phyloP scores from a whole-genome alignment of 2,113 vertebrate genomes.

The Sorex araneus region DNA sequence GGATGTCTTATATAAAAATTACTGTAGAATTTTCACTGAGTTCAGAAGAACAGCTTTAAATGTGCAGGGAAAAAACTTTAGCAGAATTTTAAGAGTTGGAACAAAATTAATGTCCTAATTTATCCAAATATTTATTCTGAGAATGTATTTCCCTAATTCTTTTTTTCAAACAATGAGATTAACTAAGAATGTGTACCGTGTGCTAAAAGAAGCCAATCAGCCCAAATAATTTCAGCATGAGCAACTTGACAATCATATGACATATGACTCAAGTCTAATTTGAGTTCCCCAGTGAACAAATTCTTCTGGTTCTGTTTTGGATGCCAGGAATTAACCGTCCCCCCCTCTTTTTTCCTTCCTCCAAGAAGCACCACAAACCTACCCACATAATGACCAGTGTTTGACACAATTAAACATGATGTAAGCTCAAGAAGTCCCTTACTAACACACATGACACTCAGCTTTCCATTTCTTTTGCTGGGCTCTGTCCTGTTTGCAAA shows the following conservation, averaged over 20 bases:
- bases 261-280: slow-evolving; percentile 70
- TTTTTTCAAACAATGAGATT: slow-evolving; percentile 44
- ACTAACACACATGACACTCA: slow-evolving; percentile 61
- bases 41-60: neutral
- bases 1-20: neutral
- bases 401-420: slow-evolving; percentile 78
- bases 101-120: slow-evolving; percentile 13
- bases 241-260: slow-evolving; percentile 56
- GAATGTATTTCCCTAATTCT: neutral
- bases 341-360: slow-evolving; percentile 65
- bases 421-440: slow-evolving; percentile 63
- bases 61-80: neutral
- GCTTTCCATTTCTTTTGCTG: neutral
- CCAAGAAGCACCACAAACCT: slow-evolving; percentile 60
- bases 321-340: slow-evolving; percentile 65
- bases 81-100: slow-evolving; percentile 31
- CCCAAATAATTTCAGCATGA: slow-evolving; percentile 65
- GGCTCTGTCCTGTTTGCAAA: slow-evolving; percentile 37
- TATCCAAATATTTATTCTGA: slow-evolving; percentile 65
- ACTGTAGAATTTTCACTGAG: neutral
- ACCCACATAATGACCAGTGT: slow-evolving; percentile 78
- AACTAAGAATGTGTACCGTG: slow-evolving; percentile 48
- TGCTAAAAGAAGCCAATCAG: neutral
- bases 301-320: slow-evolving; percentile 73
- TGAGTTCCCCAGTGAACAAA: slow-evolving; percentile 62